phyloP scores from a whole-genome alignment of 2,888 invertebrate species.

The Tenthredo distinguenda region DNA sequence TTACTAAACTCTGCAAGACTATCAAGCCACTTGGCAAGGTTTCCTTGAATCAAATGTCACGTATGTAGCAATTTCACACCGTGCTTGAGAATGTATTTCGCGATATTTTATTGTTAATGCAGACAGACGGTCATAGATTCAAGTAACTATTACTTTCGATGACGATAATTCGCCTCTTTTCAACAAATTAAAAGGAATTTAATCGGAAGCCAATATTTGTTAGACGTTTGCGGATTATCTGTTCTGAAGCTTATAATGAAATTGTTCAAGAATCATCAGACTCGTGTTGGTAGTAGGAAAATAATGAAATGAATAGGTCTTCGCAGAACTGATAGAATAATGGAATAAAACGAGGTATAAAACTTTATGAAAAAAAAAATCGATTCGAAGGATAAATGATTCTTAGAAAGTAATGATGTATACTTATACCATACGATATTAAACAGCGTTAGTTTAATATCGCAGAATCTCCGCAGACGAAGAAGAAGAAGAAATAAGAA shows the following conservation, averaged over 20 bases:
- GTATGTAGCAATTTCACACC: conserved; percentile 35
- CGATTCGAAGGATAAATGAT: conserved; percentile 16
- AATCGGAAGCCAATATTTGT: neutral
- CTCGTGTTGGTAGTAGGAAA: neutral
- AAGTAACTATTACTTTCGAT: neutral
- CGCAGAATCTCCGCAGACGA: neutral
- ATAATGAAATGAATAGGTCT: neutral
- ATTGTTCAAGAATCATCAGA: neutral
- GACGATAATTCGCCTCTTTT: neutral
- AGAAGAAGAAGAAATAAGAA: neutral
- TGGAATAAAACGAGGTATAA: neutral
- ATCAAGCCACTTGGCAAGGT: conserved; percentile 9
- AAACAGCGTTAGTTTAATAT: neutral
- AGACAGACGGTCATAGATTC: neutral
- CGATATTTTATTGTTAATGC: neutral
- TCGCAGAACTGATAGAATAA: neutral
- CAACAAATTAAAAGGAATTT: neutral
- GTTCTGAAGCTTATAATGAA: neutral
- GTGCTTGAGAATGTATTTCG: neutral
- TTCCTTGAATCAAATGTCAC: conserved; percentile 46
- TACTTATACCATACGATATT: neutral
- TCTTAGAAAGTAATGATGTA: conserved; percentile 27
- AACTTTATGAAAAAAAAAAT: neutral
- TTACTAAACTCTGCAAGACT: conserved; percentile 14
- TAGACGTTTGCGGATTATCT: neutral